Percentiles rank a stretch among this genome's conserved stretches.
Evolutionary conservation across 1,140 invertebrate genomes (phyloP).

Genomic region (Cotesia typhae): DNA sequence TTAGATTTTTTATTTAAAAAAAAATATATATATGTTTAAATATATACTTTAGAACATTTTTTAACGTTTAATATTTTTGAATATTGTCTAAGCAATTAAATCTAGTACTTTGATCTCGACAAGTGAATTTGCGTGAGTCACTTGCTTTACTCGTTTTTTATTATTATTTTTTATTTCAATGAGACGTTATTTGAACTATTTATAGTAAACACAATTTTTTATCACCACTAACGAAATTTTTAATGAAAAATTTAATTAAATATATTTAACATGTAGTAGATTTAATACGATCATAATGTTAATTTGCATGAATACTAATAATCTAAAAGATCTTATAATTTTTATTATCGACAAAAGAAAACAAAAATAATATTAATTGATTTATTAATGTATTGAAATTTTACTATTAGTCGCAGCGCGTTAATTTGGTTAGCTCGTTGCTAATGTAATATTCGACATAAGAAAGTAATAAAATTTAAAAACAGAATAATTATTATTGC

Average conservation of each 20-base stretch:
- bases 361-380: too few relatives aligned
- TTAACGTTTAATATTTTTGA: conserved; percentile 1
- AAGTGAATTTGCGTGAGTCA: background rate
- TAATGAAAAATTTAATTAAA: too few relatives aligned
- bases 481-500: conserved; percentile 2
- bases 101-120: conserved; percentile 5
- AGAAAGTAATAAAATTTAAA: conserved; percentile 1
- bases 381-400: too few relatives aligned
- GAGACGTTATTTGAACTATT: background rate
- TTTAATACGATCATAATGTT: too few relatives aligned
- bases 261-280: too few relatives aligned
- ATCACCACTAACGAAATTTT: too few relatives aligned
- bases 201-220: too few relatives aligned
- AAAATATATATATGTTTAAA: background rate
- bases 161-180: background rate
- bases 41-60: conserved; percentile 7
- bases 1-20: conserved; percentile 1
- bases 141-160: background rate
- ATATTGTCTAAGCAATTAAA: conserved; percentile 20
- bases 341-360: too few relatives aligned
- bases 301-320: too few relatives aligned
- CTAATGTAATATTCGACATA: background rate
- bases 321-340: too few relatives aligned
- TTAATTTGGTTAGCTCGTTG: background rate
- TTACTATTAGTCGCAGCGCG: too few relatives aligned